Evolutionary conservation across 2,797 vertebrate species (phyloP), one percentile per base, ranked within the genome.

Genomic region (Acanthis flammea): DNA sequence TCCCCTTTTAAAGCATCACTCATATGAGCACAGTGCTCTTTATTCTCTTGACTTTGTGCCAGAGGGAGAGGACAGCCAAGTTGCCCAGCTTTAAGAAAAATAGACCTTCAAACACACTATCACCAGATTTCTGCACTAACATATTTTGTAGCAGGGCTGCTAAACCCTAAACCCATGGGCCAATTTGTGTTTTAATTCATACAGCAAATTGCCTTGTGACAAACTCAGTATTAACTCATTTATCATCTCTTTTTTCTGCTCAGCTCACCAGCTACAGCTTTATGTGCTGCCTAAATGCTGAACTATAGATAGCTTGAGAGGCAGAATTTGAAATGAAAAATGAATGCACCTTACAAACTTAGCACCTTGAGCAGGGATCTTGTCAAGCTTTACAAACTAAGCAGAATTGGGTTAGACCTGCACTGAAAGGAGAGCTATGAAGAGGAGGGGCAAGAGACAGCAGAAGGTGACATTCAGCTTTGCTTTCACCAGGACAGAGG

Each of bases 131-230:
- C 87, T 86, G 18, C 58, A 47, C 24, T 74, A 86, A 55, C 12
- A 11, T 75, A 83, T 75, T 93, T 83, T 92, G 84, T 58, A 90
- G 68, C 51, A 63, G 54, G 87, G 55, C 51, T 92, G 73, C 76
- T 81, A 92, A 94, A 81, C 86, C 47, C 82, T 62, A 95, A 96
- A 86, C 76, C 41, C 58, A 44, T 30, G 72, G 89, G 81, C 57
- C 81, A 93, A 86, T 89, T 95, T 93, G 78, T 75, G 79, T 86
- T 96, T 91, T 96, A 94, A 95, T 96, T 95, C 95, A 94, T 68
- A 75, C 42, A 92, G 92, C 68, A 95, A 95, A 94, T 86, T 75
- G 92, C 84, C 84, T 89, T 81, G 76, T 83, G 89, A 93, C 87
- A 96, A 92, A 89, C 84, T 94, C 72, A 24, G 31, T 90, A 94